Percentiles rank a stretch among this genome's conserved stretches.
These are phyloP conservation scores for Acestrorhynchus altus DNA, from an alignment of 2,797 vertebrate genomes.

Conservation along the genomic window DNA sequence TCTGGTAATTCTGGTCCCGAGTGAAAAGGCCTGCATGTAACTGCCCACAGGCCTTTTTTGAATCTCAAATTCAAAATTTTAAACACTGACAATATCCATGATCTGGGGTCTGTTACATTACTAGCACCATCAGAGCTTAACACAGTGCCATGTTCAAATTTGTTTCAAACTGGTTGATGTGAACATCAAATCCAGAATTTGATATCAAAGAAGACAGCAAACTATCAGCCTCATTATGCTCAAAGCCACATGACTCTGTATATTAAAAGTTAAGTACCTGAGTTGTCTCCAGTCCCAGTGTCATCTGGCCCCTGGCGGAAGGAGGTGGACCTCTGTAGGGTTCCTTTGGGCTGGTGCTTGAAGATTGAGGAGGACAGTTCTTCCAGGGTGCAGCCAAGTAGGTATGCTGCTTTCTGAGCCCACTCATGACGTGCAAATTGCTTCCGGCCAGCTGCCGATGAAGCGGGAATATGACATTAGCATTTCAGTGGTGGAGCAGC, in stretches of 20 bases:
- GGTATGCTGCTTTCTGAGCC: conserved; percentile 96
- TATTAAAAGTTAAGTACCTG: conserved; percentile 72
- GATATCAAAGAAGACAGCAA: too few relatives aligned
- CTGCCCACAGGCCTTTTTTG: too few relatives aligned
- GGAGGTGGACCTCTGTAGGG: conserved; percentile 89
- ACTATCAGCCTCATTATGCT: too few relatives aligned
- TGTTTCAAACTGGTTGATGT: too few relatives aligned
- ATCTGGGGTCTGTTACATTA: too few relatives aligned
- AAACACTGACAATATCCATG: too few relatives aligned
- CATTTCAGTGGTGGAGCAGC: background rate
- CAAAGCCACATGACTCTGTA: background rate
- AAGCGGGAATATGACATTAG: background rate
- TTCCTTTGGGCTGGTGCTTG: conserved; percentile 90
- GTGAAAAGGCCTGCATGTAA: too few relatives aligned
- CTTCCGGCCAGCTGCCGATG: conserved; percentile 84
- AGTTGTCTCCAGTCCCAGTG: conserved; percentile 76
- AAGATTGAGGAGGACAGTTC: conserved; percentile 95
- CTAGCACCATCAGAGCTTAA: too few relatives aligned
- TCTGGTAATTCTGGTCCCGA: too few relatives aligned
- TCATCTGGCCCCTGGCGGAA: conserved; percentile 93
- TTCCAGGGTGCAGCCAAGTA: conserved; percentile 94
- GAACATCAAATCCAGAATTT: too few relatives aligned
- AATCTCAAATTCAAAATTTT: too few relatives aligned
- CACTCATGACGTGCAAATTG: conserved; percentile 98
- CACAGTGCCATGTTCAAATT: too few relatives aligned